These are phyloP conservation scores for Neolamprologus brichardi DNA, from an alignment of 2,113 vertebrate genomes.

Conservation along the genomic window DNA sequence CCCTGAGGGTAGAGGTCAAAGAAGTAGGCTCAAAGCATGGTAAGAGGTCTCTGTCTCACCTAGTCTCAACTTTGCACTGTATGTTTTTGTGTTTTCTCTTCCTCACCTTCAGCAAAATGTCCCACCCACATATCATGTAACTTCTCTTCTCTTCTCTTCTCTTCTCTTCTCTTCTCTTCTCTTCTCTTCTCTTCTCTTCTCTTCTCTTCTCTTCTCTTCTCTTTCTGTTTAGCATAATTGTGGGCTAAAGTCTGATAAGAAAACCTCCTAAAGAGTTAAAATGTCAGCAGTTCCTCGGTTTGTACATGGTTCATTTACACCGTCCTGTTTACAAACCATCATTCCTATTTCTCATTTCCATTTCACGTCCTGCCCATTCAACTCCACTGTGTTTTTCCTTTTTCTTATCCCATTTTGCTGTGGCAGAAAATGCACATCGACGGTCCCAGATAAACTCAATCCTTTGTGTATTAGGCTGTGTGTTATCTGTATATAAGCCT, in stretches of 20 bases:
- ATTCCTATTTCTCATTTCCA: not conserved
- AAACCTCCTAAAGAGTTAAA: not conserved
- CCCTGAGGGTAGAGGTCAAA: not conserved
- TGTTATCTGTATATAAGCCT: slow-evolving; percentile 50
- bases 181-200: not conserved
- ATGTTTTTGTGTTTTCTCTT: not conserved
- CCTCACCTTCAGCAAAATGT: not conserved
- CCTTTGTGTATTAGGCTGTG: slow-evolving; percentile 24
- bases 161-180: not conserved
- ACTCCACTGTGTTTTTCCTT: not conserved
- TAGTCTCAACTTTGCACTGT: not conserved
- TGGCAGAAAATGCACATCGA: slow-evolving; percentile 6
- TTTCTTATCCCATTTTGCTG: not conserved
- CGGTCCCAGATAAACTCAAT: slow-evolving; percentile 22
- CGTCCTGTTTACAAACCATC: slow-evolving; percentile 2
- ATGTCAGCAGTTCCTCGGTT: not conserved
- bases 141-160: not conserved
- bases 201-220: not conserved
- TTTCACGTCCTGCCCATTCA: not conserved
- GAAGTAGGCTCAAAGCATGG: not conserved
- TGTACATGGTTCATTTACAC: not conserved
- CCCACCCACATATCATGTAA: not conserved
- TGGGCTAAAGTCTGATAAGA: not conserved
- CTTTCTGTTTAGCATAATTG: not conserved
- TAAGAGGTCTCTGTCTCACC: not conserved